Evolutionary conservation across 2,888 invertebrate genomes (phyloP).

Genomic region (Hirtodrosophila trivittata): DNA sequence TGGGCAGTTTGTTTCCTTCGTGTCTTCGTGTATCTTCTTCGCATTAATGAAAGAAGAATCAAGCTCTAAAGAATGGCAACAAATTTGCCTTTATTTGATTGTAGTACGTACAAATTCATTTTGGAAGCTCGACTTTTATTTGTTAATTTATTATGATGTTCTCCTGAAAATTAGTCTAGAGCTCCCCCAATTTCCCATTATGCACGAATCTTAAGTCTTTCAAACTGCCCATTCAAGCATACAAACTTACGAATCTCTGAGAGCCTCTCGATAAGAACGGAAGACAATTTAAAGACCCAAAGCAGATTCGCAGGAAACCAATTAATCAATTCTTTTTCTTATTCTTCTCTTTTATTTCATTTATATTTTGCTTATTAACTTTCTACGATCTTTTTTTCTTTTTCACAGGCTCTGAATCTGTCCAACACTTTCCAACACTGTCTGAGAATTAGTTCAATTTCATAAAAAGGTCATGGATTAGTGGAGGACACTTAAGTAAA

Average conservation of each 20-base stretch:
- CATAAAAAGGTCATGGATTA: too few relatives aligned
- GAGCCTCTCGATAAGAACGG: slow-evolving; percentile 3
- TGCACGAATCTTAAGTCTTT: slow-evolving; percentile 53
- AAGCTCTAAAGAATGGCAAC: slow-evolving; percentile 49
- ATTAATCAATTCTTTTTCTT: slow-evolving; percentile 55
- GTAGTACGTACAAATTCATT: slow-evolving; percentile 58
- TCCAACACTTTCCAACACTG: too few relatives aligned
- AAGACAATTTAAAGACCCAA: slow-evolving; percentile 29
- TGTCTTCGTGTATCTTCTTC: slow-evolving; percentile 12
- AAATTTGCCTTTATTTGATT: slow-evolving; percentile 74
- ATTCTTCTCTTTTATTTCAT: slow-evolving; percentile 13
- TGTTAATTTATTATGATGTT: slow-evolving; percentile 78
- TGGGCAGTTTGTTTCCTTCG: slow-evolving; percentile 16
- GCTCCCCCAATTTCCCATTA: slow-evolving; percentile 72
- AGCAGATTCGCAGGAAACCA: slow-evolving; percentile 59
- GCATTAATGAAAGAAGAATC: slow-evolving; percentile 55
- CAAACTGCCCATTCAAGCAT: slow-evolving; percentile 53
- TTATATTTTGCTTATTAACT: slow-evolving; percentile 9
- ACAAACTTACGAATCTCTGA: slow-evolving; percentile 37
- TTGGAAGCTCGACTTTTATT: slow-evolving; percentile 69
- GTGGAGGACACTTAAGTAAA: too few relatives aligned
- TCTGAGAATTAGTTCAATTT: too few relatives aligned
- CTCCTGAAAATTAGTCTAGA: slow-evolving; percentile 72
- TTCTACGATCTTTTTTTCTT: neutral
- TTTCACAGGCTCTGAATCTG: too few relatives aligned